Evolutionary conservation across 1,140 invertebrate species (phyloP), one percentile per base, ranked within the genome.

Genomic region (Amyelois transitella): DNA sequence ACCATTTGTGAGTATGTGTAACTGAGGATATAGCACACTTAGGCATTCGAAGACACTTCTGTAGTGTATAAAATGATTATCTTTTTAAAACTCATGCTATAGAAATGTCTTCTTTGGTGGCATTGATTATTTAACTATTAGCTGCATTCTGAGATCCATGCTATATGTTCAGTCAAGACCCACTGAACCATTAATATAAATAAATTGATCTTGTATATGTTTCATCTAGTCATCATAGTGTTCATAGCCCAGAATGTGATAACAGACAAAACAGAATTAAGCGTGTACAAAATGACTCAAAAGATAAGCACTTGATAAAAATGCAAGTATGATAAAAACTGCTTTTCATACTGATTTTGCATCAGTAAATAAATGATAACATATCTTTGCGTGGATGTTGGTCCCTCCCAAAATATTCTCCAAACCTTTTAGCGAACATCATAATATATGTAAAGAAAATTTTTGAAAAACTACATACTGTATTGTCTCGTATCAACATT

Each of bases 81-180:
- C 55, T 58, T 64, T 62, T 54, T 38, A 51, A 51, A 49, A 66
- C 50, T 49, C 63, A 63, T 10, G 51, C 17, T 21, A 28, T 17
- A 20, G 54, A 53, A 49, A 58, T 58, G 60, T 18, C 60, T 58
- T 53, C 55, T 43, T 43, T 20, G 51, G 65, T 70, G 70, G 66
- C 60, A 69, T 71, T 61, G 54, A 70, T 62, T 69, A 66, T 75
- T 62, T 78, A 66, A 77, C 54, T 74, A 60, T 68, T 71, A 82
- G 84, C 82, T 88, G 84, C 84, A 83, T 86, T 86, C 82, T 88
- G 84, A 88, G 84, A 86, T 86, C 84, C 78, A 83, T 81, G 78
- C 82, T 78, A 80, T 79, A 83, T 82, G 76, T 75, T 84, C 80
- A 85, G 80, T 82, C 69, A 75, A 75, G 74, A 81, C 75, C 67